Base-by-base conservation (phyloP, 2,888 invertebrate species). In the Aelia acuminata region DNA sequence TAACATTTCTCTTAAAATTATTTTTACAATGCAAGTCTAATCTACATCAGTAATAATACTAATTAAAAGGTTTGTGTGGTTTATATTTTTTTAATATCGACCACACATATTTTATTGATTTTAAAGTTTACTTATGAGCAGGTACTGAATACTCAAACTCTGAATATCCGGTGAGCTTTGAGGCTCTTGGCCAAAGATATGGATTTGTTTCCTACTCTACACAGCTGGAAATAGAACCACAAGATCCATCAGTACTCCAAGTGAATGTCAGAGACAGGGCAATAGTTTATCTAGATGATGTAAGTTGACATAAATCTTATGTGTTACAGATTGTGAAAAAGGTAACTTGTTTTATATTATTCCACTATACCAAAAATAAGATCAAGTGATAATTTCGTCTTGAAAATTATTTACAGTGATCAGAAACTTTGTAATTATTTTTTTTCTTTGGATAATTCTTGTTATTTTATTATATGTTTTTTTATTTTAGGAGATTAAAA, bases 181-280 rank as follows among this genome's bases (percentile, higher is more conserved):
- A 96, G 91, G 91, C 93, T 75, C 91, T 96, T 13, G 93, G 93
- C 88, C 94, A 95, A 90, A 93, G 93, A 88, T 93, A 94, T 26
- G 96, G 96, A 0, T 93, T 95, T 75, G 92, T 96, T 13, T 91
- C 95, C 0, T 96, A 96, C 90, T 86, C 89, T 20, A 89, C 89
- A 15, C 94, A 95, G 91, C 94, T 94, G 0, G 91, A 89, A 8
- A 90, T 95, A 53, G 92, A 93, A 2, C 90, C 90, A 13, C 89
- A 92, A 3, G 93, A 91, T 89, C 92, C 93, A 2, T 91, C 92
- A 1, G 84, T 93, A 35, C 92, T 97, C 4, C 91, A 92, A 26
- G 93, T 96, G 10, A 91, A 92, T 1, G 93, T 97, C 20, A 93
- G 94, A 39, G 97, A 97, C 92, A 93, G 96, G 90, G 95, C 95